Conservation (phyloP, 2,113 vertebrate genomes). For the Drymodes brunneopygia region DNA sequence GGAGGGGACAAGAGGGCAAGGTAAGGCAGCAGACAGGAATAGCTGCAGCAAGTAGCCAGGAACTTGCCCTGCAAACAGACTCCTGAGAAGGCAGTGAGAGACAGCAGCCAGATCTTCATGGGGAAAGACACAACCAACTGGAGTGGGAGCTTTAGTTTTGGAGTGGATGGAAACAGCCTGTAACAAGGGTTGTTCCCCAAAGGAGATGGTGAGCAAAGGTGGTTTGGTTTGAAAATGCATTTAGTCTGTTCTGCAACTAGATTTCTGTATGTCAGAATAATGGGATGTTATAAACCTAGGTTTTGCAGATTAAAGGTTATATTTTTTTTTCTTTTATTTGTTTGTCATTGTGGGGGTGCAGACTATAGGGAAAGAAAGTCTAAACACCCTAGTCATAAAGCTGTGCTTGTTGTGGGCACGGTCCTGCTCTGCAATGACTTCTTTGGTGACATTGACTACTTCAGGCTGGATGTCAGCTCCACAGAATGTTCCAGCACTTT, state of each 20-base stretch:
- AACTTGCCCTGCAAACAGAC: background rate
- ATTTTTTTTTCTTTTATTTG: background rate
- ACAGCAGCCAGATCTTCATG: background rate
- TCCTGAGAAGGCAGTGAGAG: background rate
- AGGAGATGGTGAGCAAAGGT: background rate
- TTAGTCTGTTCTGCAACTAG: background rate
- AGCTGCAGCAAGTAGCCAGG: background rate
- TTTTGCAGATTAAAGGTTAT: background rate
- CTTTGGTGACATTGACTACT: background rate
- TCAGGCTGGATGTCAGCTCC: background rate
- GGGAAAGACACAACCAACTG: background rate
- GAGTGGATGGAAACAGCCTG: background rate
- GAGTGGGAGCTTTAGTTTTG: background rate
- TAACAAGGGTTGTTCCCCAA: background rate
- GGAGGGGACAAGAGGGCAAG: background rate
- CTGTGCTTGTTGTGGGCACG: background rate
- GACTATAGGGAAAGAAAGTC: background rate
- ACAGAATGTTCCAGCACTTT: background rate
- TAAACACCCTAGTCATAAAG: background rate
- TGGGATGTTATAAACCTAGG: background rate
- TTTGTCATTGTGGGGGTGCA: background rate
- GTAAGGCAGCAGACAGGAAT: background rate
- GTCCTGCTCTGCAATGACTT: background rate
- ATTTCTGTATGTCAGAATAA: background rate
- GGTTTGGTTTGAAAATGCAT: background rate